phyloP scores from a whole-genome alignment of 2,888 invertebrate species.

The Epiperipatus broadwayi region DNA sequence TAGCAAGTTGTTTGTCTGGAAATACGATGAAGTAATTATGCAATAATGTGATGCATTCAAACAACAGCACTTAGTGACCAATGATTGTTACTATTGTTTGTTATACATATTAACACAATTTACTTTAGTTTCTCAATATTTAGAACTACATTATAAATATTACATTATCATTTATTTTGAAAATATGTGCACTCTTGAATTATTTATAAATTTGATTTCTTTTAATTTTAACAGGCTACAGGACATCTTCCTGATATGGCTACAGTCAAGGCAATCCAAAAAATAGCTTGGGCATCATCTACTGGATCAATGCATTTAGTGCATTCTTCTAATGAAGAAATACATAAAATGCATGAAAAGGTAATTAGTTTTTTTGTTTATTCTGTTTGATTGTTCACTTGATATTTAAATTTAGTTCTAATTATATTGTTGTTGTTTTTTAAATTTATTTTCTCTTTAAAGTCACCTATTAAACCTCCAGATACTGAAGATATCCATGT shows the following conservation, averaged over 20 bases:
- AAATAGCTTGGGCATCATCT: constrained; percentile 57
- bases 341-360: constrained; percentile 43
- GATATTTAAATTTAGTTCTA: neutral
- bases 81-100: no score
- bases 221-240: constrained; percentile 23
- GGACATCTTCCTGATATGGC: constrained; percentile 46
- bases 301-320: constrained; percentile 43
- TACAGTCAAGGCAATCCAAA: constrained; percentile 51
- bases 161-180: no score
- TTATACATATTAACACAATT: no score
- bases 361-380: no score
- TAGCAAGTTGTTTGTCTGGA: no score
- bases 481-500: constrained; percentile 35
- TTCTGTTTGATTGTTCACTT: constrained; percentile 12
- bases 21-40: no score
- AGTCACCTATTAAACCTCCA: constrained; percentile 16
- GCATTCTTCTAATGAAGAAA: constrained; percentile 39
- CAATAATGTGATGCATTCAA: no score
- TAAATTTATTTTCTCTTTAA: constrained; percentile 8
- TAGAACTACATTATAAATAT: no score
- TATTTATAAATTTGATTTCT: constrained; percentile 10
- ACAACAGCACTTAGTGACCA: no score
- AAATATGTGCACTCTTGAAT: neutral
- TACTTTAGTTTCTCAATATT: neutral
- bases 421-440: constrained; percentile 7